Evolutionary conservation across 23 tunicate species (phyloP), one percentile per base, ranked within the genome.

Genomic region (Diplosoma virens): DNA sequence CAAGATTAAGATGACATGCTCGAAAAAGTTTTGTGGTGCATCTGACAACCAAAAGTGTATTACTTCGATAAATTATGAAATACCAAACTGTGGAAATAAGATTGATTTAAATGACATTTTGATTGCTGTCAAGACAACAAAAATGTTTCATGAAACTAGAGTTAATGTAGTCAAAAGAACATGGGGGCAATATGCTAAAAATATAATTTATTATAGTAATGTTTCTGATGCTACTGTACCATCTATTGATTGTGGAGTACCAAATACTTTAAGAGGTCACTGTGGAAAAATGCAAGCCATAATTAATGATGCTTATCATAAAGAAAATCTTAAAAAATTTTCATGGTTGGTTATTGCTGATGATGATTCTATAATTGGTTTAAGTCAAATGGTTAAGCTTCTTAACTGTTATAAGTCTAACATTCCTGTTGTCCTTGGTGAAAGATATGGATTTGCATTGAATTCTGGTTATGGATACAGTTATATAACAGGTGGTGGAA

Each of bases 401-500:
- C 74, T 85, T 6, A 85, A 80, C 47, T 93, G 98, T 36, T 93
- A 86, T 47, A 76, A 93, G 36, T 82, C 81, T 1, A 72, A 81
- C 7, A 30, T 64, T 2, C 66, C 84, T 4, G 41, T 82, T 0
- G 90, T 93, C 11, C 47, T 93, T 18, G 98, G 93, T 2, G 94
- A 86, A 71, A 35, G 91, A 17, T 93, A 93, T 78, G 98, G 98
- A 9, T 93, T 59, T 73, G 93, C 85, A 3, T 61, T 93, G 25
- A 76, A 47, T 47, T 25, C 71, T 0, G 83, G 91, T 1, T 32
- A 77, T 21, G 98, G 98, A 0, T 93, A 93, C 35, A 67, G 90
- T 32, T 86, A 93, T 37, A 93, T 93, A n/a, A 93, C 98, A 37
- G 98, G 98, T 17, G 98, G 98, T 1, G 98, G 98, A 2, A 53